Base-by-base conservation (phyloP, 2,113 vertebrate genomes). In the Melozone crissalis region DNA sequence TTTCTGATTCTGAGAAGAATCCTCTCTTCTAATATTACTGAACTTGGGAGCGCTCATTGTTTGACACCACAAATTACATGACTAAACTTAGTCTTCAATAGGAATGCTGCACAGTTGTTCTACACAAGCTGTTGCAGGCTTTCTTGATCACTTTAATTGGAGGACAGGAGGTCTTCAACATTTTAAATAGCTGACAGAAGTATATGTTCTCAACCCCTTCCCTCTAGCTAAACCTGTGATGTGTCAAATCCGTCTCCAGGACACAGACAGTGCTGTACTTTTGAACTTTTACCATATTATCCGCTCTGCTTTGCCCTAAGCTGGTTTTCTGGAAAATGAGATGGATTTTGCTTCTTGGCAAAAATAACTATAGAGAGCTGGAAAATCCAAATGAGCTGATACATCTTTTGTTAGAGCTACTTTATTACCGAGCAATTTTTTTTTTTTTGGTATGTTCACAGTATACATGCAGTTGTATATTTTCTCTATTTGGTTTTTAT, bases 141-240 rank as follows among this genome's bases (percentile, higher is more conserved):
- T 93, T 87, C 96, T 96, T 93, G 96, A 94, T 97, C 89, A 81
- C 75, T 96, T 95, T 96, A 97, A 89, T 88, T 96, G 93, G 89
- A 95, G 93, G 91, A 95, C 89, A 97, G 84, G 86, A 73, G 72
- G 81, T 94, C 92, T 97, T 97, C 91, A 97, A 63, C 77, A 85
- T 95, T 96, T 94, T 66, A 95, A 97, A 93, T 71, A 97, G 89
- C 95, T 95, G 96, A 95, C 95, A 93, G 94, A 95, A 95, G 90
- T 90, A 91, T 93, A 76, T 93, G 52, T 93, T 92, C 92, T 76
- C 81, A 66, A 89, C 79, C 73, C 74, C 72, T 96, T 85, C 85
- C 93, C 92, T 94, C 37, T 49, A 95, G 92, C 91, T 94, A 95
- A 95, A 93, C 71, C 91, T 92, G 90, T 72, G 86, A 80, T 67